A percentile compares a stretch with the other conserved stretches of the same genome.
Evolutionary conservation across 2,113 vertebrate genomes (phyloP).

Genomic region (Caranx ignobilis): DNA sequence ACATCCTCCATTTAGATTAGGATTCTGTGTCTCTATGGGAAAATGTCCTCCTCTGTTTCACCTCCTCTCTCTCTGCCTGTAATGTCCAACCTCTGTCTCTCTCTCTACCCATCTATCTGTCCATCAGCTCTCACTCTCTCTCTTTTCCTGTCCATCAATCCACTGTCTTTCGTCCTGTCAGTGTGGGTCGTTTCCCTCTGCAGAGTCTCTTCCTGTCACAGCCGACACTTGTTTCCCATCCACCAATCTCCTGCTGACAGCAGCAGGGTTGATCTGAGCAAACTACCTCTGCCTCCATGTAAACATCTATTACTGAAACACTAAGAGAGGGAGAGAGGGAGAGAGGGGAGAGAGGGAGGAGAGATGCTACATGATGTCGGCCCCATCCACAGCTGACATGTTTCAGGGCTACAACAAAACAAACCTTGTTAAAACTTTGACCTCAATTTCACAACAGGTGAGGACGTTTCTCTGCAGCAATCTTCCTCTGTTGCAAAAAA

Average conservation of each 20-base stretch:
- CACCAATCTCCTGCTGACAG: conserved; percentile 58
- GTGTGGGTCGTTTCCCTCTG: background rate
- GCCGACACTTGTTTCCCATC: conserved; percentile 25
- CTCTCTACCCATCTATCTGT: conserved; percentile 5
- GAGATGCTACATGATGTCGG: background rate
- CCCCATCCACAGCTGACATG: background rate
- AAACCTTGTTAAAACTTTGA: conserved; percentile 29
- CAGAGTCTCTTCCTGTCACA: conserved; percentile 26
- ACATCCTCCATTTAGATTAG: conserved; percentile 66
- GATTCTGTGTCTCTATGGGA: conserved; percentile 53
- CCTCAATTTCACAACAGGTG: conserved; percentile 46
- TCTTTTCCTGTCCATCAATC: background rate
- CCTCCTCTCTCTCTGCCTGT: background rate
- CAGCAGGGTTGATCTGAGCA: conserved; percentile 35
- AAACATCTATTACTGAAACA: conserved; percentile 64
- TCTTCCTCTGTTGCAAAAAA: conserved; percentile 10
- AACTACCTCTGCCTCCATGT: conserved; percentile 47
- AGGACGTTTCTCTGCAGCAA: background rate
- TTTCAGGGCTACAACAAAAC: conserved; percentile 28
- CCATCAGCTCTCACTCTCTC: background rate
- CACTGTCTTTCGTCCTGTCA: conserved; percentile 1
- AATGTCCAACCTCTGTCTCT: background rate
- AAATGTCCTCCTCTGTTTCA: conserved; percentile 31
- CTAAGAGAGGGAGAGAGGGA: background rate
- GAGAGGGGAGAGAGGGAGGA: background rate